These are phyloP conservation scores for Sminthurinus aureus DNA, from an alignment of 2,888 invertebrate species.

Conservation along the genomic window DNA sequence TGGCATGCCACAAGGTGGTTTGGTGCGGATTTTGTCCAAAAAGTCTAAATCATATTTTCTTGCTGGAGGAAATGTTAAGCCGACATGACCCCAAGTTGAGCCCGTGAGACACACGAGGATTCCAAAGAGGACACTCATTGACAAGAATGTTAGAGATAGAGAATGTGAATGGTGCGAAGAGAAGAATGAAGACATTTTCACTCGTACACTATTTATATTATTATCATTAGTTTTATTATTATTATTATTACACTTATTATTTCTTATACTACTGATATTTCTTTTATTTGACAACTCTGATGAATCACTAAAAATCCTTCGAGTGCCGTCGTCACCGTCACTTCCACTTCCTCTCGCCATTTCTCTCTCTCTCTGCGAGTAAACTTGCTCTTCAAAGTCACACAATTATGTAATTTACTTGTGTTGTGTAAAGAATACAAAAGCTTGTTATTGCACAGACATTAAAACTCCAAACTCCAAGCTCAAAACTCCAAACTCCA, in stretches of 20 bases:
- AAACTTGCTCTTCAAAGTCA: neutral
- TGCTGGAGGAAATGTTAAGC: slow-evolving; percentile 88
- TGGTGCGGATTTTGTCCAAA: slow-evolving; percentile 87
- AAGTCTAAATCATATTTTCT: slow-evolving; percentile 90
- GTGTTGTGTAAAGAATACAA: too few relatives aligned
- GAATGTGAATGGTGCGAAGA: neutral
- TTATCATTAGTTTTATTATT: too few relatives aligned
- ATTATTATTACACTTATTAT: too few relatives aligned
- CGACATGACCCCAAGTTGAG: slow-evolving; percentile 72
- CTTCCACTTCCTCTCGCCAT: slow-evolving; percentile 1
- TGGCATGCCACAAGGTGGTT: slow-evolving; percentile 94
- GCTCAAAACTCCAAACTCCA: too few relatives aligned
- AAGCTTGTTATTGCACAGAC: neutral
- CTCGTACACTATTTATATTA: too few relatives aligned
- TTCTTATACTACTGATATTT: too few relatives aligned
- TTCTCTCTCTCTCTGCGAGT: neutral
- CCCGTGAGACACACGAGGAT: neutral
- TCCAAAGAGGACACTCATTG: slow-evolving; percentile 1
- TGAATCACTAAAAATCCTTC: slow-evolving; percentile 2
- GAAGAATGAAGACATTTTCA: too few relatives aligned
- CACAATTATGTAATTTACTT: neutral
- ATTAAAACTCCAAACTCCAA: too few relatives aligned
- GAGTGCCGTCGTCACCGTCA: neutral
- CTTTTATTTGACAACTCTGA: too few relatives aligned
- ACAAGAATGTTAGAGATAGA: neutral